These are phyloP conservation scores for Dolichopus griseipennis DNA, from an alignment of 2,888 invertebrate genomes.

Conservation along the genomic window DNA sequence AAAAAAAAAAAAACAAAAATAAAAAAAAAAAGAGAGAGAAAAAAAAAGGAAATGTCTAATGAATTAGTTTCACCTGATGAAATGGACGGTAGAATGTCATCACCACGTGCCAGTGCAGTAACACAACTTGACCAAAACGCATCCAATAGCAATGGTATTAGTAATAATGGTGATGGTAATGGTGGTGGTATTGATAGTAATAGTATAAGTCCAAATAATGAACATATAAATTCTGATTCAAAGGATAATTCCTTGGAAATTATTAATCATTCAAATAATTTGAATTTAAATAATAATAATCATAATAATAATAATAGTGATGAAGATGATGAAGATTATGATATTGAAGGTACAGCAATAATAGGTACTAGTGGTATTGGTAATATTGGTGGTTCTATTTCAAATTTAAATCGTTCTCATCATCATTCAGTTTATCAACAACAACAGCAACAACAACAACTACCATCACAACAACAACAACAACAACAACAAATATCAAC, in stretches of 20 bases:
- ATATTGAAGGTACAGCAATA: slow-evolving; percentile 12
- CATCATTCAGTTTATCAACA: background rate
- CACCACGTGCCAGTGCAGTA: slow-evolving; percentile 24
- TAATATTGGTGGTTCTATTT: background rate
- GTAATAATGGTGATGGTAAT: slow-evolving; percentile 11
- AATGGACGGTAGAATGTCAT: slow-evolving; percentile 23
- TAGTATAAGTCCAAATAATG: slow-evolving; percentile 14
- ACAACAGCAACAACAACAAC: slow-evolving; percentile 2
- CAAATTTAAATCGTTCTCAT: background rate
- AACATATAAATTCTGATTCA: slow-evolving; percentile 11
- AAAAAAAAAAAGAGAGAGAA: background rate
- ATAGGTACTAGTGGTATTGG: background rate
- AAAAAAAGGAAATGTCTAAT: slow-evolving; percentile 19
- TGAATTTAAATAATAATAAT: slow-evolving; percentile 12
- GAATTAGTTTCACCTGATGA: slow-evolving; percentile 23
- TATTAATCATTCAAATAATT: slow-evolving; percentile 13
- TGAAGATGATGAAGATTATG: slow-evolving; percentile 17
- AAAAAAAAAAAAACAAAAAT: too few relatives aligned
- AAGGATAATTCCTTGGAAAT: slow-evolving; percentile 17
- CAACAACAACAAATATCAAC: background rate
- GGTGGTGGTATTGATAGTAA: slow-evolving; percentile 14
- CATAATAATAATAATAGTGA: slow-evolving; percentile 12
- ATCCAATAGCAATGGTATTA: slow-evolving; percentile 13
- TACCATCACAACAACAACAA: too few relatives aligned
- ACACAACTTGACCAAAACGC: slow-evolving; percentile 24